Evolutionary conservation across 2,888 invertebrate genomes (phyloP), one percentile per base, ranked within the genome.

Genomic region (Synanthedon formicaeformis): DNA sequence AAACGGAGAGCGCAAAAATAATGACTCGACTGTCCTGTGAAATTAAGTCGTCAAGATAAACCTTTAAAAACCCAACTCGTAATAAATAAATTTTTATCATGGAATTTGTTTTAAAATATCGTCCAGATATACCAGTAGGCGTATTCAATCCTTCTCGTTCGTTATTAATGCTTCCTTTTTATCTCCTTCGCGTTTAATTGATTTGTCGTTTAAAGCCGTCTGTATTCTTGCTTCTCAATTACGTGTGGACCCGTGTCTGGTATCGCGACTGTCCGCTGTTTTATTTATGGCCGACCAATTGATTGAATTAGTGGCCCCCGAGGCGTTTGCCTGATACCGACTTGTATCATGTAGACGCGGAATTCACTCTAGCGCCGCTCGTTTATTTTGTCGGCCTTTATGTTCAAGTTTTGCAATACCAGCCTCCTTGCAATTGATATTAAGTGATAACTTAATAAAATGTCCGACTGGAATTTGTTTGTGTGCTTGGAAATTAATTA

Each of bases 231-330:
- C 76, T 81, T 79, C 83, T 82, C 84, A 84, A 84, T 85, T 86
- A 84, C 79, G 78, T 71, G 73, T 65, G 68, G 70, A 69, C 60
- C 67, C 64, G 65, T 67, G 73, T 70, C 65, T 69, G 64, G 76
- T 81, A 82, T 83, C 79, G 81, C 78, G 67, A 72, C 69, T 76
- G 81, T 77, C 81, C 67, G 68, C 71, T 67, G 63, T 64, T 76
- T 81, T 84, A 85, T 86, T 85, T 86, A 85, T 84, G 81, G 78
- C 69, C 75, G 66, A 71, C 69, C 78, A 78, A 85, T 84, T 84
- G 85, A 86, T 86, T 86, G 85, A 85, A 84, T 85, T 86, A 86
- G 82, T 81, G 72, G 77, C 72, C 83, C 82, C 76, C 61, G 72
- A 82, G 82, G 84, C 82, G 74, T 65, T 75, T 71, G 74, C 62